Evolutionary conservation across 1,140 invertebrate species (phyloP), one percentile per base, ranked within the genome.

Genomic region (Pseudomyrmex flavicornis): DNA sequence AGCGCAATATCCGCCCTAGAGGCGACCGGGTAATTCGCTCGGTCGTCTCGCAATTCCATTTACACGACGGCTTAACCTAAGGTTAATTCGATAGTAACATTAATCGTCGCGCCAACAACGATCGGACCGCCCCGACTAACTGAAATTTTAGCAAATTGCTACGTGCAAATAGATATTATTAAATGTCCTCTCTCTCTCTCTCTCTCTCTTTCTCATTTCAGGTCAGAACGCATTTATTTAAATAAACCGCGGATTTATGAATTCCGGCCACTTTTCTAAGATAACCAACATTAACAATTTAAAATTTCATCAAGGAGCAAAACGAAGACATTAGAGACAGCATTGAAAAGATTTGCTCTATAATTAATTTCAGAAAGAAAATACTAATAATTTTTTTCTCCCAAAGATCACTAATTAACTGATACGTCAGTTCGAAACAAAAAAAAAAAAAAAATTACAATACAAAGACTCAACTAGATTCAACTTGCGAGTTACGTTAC

Each of bases 31-130:
- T 80, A 80, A 80, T 80, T 80, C 68, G 76, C 76, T 80, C 76
- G 76, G 76, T 80, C 76, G 66, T 80, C 76, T 80, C 76, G 76
- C 76, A 80, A 80, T 80, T 80, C 76, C 76, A 80, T 80, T 80
- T 80, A 80, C 76, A 80, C 66, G 54, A 80, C 66, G 76, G 76
- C 76, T 80, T 80, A 80, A 80, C 76, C 76, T 69, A 72, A 80
- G 76, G 76, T 80, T 80, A 80, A 80, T 80, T 72, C 68, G 66
- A 80, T 80, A 80, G 76, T 80, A 80, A 80, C 76, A 70, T 80
- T 80, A 80, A 80, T 80, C 76, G 54, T 80, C 76, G 76, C 76
- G 76, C 66, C 48, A 80, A 80, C 76, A 80, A 80, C 66, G 66
- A 82, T 82, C 48, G 48, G 35, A 56, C 26, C 73, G 56, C 5